phyloP scores from a whole-genome alignment of 1,140 invertebrate species.

The Penaeus chinensis region DNA sequence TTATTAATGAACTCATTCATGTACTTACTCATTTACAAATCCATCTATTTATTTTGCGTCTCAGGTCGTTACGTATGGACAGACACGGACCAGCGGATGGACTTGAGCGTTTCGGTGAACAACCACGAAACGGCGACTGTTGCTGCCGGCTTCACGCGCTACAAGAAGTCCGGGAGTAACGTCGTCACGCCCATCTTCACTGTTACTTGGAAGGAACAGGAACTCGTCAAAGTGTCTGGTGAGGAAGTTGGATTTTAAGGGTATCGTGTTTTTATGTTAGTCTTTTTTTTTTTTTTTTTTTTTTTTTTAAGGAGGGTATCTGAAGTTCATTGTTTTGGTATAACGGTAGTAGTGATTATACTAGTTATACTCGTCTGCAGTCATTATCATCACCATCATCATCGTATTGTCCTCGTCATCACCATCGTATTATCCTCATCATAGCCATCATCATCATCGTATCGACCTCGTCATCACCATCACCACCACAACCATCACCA shows the following conservation, averaged over 20 bases:
- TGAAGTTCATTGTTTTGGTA: too few relatives aligned
- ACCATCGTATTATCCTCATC: too few relatives aligned
- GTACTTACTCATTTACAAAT: too few relatives aligned
- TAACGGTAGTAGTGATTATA: too few relatives aligned
- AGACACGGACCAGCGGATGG: conserved; percentile 23
- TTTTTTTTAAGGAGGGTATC: too few relatives aligned
- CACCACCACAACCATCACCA: too few relatives aligned
- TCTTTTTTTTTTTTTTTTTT: background rate
- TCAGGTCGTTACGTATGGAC: conserved; percentile 43
- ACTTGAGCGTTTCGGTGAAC: conserved; percentile 29
- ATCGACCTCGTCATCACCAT: too few relatives aligned
- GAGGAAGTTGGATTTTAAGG: background rate
- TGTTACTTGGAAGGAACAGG: conserved; percentile 25
- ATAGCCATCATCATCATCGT: too few relatives aligned
- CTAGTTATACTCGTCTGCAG: too few relatives aligned
- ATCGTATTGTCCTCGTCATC: too few relatives aligned
- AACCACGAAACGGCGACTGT: conserved; percentile 29
- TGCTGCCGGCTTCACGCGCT: conserved; percentile 19
- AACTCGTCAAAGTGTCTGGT: conserved; percentile 43
- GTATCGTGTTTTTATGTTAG: background rate
- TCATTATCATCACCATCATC: too few relatives aligned
- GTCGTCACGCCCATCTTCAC: conserved; percentile 52
- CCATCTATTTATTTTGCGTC: background rate
- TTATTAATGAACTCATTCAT: too few relatives aligned
- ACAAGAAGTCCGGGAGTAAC: conserved; percentile 36